Evolutionary conservation across 35 echinoderm and acorn worm species (phyloP).

Genomic region (Lytechinus pictus): DNA sequence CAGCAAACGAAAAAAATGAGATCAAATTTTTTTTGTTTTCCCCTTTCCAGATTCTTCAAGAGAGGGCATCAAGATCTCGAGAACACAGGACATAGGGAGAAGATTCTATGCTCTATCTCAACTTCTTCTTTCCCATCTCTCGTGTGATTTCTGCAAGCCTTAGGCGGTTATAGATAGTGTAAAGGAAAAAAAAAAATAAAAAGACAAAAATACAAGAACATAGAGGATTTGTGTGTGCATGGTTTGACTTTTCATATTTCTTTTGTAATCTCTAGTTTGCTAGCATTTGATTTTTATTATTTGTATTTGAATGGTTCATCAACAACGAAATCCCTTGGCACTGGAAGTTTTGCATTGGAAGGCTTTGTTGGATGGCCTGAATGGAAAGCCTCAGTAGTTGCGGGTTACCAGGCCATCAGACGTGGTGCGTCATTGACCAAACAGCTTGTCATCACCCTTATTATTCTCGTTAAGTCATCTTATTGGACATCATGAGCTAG

Average conservation of each 20-base stretch:
- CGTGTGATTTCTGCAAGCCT: conserved; percentile 33
- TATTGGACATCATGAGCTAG: not conserved
- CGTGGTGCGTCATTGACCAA: not conserved
- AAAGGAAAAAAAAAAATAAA: not conserved
- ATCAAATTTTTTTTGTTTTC: not conserved
- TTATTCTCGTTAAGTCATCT: not conserved
- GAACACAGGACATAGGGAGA: conserved; percentile 75
- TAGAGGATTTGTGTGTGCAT: conserved; percentile 10
- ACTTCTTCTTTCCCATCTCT: conserved; percentile 44
- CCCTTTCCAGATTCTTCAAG: conserved; percentile 69
- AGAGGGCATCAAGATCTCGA: conserved; percentile 66
- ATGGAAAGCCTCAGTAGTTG: not conserved
- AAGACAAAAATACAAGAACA: too few relatives aligned
- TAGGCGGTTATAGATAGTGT: not conserved
- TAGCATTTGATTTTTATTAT: not conserved
- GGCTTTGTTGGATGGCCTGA: not conserved
- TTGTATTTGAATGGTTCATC: not conserved
- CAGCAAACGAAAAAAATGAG: too few relatives aligned
- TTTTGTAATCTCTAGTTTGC: not conserved
- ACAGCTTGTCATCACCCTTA: not conserved
- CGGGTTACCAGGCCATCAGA: not conserved
- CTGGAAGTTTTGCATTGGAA: not conserved
- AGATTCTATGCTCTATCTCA: conserved; percentile 32
- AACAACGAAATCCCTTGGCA: not conserved
- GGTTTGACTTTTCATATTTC: not conserved